Percentiles rank a stretch among this genome's conserved stretches.
phyloP scores from a whole-genome alignment of 2,113 vertebrate genomes.

The cattle (Bos taurus) region ARS-UCD2.0 NC_037329.1:86446501-86447000 shows the following conservation, averaged over 20 bases:
- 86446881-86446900: neutral
- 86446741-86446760: neutral
- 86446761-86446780: neutral
- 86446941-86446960: conserved; percentile 28
- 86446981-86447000: conserved; percentile 64
- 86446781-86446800: neutral
- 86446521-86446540: neutral
- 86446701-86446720: neutral
- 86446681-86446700: neutral
- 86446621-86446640: neutral
- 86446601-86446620: neutral
- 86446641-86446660: neutral
- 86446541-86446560: neutral
- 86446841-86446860: neutral
- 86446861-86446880: neutral
- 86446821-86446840: neutral
- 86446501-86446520: neutral
- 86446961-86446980: conserved; percentile 49
- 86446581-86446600: neutral
- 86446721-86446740: neutral
- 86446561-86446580: neutral
- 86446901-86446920: neutral
- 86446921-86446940: conserved; percentile 30
- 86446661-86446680: rapidly evolving
- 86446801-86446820: neutral